Evolutionary conservation across 2,888 invertebrate genomes (phyloP), one percentile per base, ranked within the genome.

Genomic region (Nudaria mundana): DNA sequence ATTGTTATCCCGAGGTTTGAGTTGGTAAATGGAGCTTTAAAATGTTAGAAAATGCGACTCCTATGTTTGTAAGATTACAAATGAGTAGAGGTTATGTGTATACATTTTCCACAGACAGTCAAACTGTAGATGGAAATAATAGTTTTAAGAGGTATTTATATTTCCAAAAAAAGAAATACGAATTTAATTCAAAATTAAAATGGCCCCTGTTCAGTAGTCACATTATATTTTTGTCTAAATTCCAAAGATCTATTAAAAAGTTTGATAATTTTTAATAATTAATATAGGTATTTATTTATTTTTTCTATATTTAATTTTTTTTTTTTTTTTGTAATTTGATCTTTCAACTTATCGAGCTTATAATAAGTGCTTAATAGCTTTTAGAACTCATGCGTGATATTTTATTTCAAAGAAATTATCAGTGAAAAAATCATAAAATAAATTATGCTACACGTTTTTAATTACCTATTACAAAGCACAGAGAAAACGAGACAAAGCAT

Each of bases 111-210:
- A 76, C 76, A 56, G n/a, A 63, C 60, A 74, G 78, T 79, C 44
- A 68, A 76, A 79, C 77, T 77, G 69, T 58, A 65, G 75, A 72
- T 77, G 61, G 70, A 59, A 50, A 49, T 38, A 52, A 33, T n/a
- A n/a, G 33, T 26, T 28, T 45, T 49, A 44, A 52, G 40, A 45
- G 35, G 49, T 50, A 43, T 47, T 54, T 59, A 47, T 45, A 54
- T 53, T 57, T 53, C 52, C 39, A 54, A 52, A 51, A 40, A 52
- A 51, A 40, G 40, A 45, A 29, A 48, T 52, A 57, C 58, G 61
- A 65, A 66, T 69, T 65, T 52, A 63, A 64, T 57, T 54, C 47
- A 51, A 52, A 44, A 55, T 53, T 38, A 43, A 36, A 57, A 48
- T 30, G 63, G 58, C 53, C 56, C 62, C 55, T 61, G 56, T 54